These are phyloP conservation scores for Neoscelio sp. DNA, from an alignment of 2,888 invertebrate genomes.

Conservation along the genomic window DNA sequence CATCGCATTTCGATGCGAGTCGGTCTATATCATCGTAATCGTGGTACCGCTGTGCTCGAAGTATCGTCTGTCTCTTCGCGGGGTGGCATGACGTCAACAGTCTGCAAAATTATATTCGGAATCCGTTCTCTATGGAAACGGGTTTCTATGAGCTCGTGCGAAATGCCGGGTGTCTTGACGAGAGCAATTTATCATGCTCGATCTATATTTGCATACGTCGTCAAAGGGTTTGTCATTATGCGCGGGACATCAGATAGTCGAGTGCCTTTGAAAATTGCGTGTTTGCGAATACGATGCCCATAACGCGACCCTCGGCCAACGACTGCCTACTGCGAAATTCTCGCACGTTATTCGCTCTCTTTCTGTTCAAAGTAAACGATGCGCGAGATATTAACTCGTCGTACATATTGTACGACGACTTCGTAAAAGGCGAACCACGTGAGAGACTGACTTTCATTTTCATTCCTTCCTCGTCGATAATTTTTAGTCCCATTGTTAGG, in stretches of 20 bases:
- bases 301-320: conserved; percentile 54
- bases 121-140: conserved; percentile 78
- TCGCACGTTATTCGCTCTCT: conserved; percentile 68
- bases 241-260: conserved; percentile 82
- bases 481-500: conserved; percentile 29
- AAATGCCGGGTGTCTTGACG: conserved; percentile 82
- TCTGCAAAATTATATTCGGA: conserved; percentile 79
- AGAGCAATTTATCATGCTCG: conserved; percentile 83
- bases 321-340: conserved; percentile 67
- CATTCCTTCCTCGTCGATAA: conserved; percentile 21
- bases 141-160: conserved; percentile 81
- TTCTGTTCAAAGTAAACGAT: conserved; percentile 77
- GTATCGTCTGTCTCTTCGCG: conserved; percentile 49
- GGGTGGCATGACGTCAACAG: conserved; percentile 73
- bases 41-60: conserved; percentile 7
- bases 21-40: conserved; percentile 19
- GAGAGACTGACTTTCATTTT: conserved; percentile 41
- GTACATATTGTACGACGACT: conserved; percentile 51
- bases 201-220: conserved; percentile 83
- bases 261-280: conserved; percentile 83
- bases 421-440: conserved; percentile 56
- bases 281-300: conserved; percentile 81
- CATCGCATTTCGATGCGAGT: conserved; percentile 18
- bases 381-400: conserved; percentile 77
- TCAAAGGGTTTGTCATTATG: conserved; percentile 81